phyloP scores from a whole-genome alignment of 2,113 vertebrate species.

The Zootoca vivipara region DNA sequence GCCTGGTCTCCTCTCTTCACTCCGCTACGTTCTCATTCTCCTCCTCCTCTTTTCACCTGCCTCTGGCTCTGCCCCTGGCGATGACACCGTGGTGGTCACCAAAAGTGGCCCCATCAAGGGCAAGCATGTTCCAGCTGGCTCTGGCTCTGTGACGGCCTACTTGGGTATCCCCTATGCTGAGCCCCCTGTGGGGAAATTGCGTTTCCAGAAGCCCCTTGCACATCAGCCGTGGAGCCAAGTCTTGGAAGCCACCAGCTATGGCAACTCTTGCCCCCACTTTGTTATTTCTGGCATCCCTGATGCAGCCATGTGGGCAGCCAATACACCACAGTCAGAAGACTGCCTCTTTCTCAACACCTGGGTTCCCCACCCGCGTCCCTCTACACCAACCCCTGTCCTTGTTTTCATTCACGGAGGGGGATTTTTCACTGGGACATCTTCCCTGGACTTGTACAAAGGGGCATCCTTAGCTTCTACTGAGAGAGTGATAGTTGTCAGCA shows the following conservation, averaged over 20 bases:
- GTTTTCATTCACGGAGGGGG: slow-evolving; percentile 81
- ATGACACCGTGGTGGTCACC: slow-evolving; percentile 68
- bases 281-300: not conserved
- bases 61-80: not conserved
- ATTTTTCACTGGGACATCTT: slow-evolving; percentile 71
- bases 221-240: slow-evolving; percentile 42
- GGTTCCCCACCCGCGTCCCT: slow-evolving; percentile 63
- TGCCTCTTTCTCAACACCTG: slow-evolving; percentile 81
- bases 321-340: slow-evolving; percentile 63
- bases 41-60: not conserved
- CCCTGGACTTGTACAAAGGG: slow-evolving; percentile 76
- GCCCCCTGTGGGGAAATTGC: slow-evolving; percentile 31
- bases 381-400: slow-evolving; percentile 64
- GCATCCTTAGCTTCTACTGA: slow-evolving; percentile 70
- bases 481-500: slow-evolving; percentile 76
- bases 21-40: not conserved
- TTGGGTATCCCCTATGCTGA: slow-evolving; percentile 53
- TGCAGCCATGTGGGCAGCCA: not conserved
- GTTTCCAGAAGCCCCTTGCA: slow-evolving; percentile 48
- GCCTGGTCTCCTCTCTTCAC: not conserved
- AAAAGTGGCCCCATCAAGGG: slow-evolving; percentile 72
- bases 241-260: slow-evolving; percentile 29
- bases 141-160: slow-evolving; percentile 40
- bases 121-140: slow-evolving; percentile 48
- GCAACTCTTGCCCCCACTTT: slow-evolving; percentile 36